These are phyloP conservation scores for Caenorhabditis japonica DNA, from an alignment of 2,888 invertebrate genomes.

Conservation along the genomic window DNA sequence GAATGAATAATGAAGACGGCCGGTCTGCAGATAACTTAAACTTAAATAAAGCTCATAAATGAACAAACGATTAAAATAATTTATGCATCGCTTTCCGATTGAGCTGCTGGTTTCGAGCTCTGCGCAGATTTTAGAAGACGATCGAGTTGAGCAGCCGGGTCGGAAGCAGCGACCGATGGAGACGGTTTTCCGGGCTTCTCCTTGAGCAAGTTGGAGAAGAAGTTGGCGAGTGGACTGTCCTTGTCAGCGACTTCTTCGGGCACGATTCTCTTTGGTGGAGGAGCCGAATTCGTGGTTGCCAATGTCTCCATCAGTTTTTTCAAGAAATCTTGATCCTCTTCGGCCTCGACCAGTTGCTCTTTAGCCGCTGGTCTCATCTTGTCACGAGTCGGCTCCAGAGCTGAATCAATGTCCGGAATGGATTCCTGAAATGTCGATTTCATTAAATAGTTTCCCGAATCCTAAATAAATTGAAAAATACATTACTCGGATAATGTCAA, in stretches of 20 bases:
- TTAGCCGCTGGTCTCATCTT: conserved; percentile 45
- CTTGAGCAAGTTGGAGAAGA: conserved; percentile 75
- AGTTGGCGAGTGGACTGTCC: conserved; percentile 72
- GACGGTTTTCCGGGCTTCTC: conserved; percentile 50
- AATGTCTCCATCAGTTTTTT: conserved; percentile 29
- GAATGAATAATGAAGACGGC: too few relatives aligned
- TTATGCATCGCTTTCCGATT: conserved; percentile 45
- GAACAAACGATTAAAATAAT: not conserved
- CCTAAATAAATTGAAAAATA: not conserved
- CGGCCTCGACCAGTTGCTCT: conserved; percentile 65
- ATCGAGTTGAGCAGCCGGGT: conserved; percentile 54
- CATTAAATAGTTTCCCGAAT: not conserved
- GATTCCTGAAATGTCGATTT: conserved; percentile 46
- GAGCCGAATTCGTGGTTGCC: conserved; percentile 18
- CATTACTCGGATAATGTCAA: conserved; percentile 54
- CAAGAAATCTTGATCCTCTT: conserved; percentile 65
- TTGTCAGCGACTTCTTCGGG: conserved; percentile 58
- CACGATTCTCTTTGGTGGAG: conserved; percentile 29
- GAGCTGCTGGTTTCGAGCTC: conserved; percentile 25
- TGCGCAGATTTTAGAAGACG: conserved; percentile 52
- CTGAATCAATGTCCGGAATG: conserved; percentile 57
- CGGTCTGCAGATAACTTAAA: not conserved
- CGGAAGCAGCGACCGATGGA: conserved; percentile 17
- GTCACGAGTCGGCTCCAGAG: conserved; percentile 65
- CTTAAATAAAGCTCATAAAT: conserved; percentile 7